Conservation (phyloP, 2,113 vertebrate species). For the Genyomyrus donnyi region DNA sequence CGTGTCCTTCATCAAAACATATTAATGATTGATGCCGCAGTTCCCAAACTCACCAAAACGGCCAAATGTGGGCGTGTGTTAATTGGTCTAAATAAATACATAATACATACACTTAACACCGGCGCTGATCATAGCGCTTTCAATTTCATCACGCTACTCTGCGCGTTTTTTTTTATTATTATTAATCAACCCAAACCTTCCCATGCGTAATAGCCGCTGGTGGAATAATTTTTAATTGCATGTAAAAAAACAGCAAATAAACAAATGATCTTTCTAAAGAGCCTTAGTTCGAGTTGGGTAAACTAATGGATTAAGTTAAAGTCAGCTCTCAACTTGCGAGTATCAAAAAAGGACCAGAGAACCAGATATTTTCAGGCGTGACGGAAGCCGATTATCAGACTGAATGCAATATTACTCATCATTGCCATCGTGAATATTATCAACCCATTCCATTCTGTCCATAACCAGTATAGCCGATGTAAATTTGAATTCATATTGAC, state of each 20-base stretch:
- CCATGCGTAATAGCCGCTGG: constrained; percentile 40
- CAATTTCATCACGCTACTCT: constrained; percentile 31
- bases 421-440: background rate
- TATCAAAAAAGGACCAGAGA: constrained; percentile 28
- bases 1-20: constrained; percentile 55
- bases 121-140: constrained; percentile 23
- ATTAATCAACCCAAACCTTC: constrained; percentile 47
- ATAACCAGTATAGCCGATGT: background rate
- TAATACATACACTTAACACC: constrained; percentile 28
- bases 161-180: background rate
- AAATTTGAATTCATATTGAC: background rate
- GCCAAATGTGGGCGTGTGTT: constrained; percentile 27
- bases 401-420: background rate
- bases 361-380: background rate
- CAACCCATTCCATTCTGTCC: background rate
- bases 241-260: constrained; percentile 39
- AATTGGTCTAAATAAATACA: constrained; percentile 45
- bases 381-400: background rate
- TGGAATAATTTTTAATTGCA: constrained; percentile 48
- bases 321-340: constrained; percentile 32
- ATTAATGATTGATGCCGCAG: constrained; percentile 55
- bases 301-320: constrained; percentile 41
- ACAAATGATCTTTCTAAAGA: constrained; percentile 39
- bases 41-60: constrained; percentile 45
- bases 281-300: constrained; percentile 39